Percentiles rank a stretch among this genome's conserved stretches.
Evolutionary conservation across 2,888 invertebrate species (phyloP).

Genomic region (Epicampocera succincta): DNA sequence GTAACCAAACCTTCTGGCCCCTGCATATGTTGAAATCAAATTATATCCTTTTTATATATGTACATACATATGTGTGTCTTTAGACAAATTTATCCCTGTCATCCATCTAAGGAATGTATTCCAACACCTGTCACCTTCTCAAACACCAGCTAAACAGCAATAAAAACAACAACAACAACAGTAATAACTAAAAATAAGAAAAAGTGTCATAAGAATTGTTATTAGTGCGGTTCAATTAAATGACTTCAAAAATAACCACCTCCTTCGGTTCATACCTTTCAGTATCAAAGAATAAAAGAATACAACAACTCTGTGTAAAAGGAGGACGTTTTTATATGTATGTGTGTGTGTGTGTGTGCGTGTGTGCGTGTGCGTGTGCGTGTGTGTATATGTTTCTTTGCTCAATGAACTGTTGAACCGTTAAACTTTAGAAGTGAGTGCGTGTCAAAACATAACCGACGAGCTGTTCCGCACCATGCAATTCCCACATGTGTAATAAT

Average conservation of each 20-base stretch:
- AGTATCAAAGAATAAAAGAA: background rate
- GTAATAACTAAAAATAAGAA: conserved; percentile 7
- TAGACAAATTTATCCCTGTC: conserved; percentile 22
- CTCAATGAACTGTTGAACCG: conserved; percentile 71
- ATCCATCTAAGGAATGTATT: conserved; percentile 58
- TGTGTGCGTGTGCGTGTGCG: too few species aligned
- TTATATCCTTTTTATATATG: conserved; percentile 38
- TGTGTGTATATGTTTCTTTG: conserved; percentile 45
- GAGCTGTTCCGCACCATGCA: conserved; percentile 62
- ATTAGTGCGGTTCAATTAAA: conserved; percentile 67
- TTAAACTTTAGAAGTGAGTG: conserved; percentile 73
- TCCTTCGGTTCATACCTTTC: conserved; percentile 20
- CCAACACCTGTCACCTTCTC: conserved; percentile 71
- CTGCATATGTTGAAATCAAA: conserved; percentile 54
- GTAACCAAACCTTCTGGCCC: conserved; percentile 12
- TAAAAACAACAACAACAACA: background rate
- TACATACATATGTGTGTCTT: too few species aligned
- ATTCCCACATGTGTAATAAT: conserved; percentile 71
- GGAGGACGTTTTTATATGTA: conserved; percentile 19
- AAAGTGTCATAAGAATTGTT: conserved; percentile 70
- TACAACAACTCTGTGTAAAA: background rate
- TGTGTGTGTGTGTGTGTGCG: conserved; percentile 21
- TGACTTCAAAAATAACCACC: conserved; percentile 55
- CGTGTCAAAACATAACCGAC: conserved; percentile 78
- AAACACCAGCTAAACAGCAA: conserved; percentile 45